Evolutionary conservation across 2,113 vertebrate genomes (phyloP).

Genomic region (Tragelaphus scriptus): DNA sequence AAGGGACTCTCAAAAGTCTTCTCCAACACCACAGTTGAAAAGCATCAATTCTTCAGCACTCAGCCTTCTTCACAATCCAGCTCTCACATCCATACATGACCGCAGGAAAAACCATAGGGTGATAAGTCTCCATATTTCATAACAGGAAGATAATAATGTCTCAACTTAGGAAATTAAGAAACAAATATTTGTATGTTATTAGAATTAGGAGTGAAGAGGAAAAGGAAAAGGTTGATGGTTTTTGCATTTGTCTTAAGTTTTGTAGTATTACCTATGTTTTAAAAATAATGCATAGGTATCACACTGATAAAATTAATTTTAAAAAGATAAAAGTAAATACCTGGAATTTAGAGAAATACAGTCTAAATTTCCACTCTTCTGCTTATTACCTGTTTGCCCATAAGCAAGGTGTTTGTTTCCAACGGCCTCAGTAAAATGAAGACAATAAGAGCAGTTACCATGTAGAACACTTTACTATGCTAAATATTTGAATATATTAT

Average conservation of each 20-base stretch:
- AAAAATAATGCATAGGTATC: background rate
- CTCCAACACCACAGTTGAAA: too few species aligned
- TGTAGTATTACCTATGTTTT: background rate
- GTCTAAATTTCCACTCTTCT: background rate
- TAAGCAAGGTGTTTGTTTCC: background rate
- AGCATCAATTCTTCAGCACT: too few species aligned
- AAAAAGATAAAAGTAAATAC: background rate
- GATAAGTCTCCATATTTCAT: background rate
- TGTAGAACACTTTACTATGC: background rate
- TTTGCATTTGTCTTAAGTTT: background rate
- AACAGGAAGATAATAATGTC: background rate
- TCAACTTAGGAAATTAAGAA: constrained; percentile 16
- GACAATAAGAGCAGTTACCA: background rate
- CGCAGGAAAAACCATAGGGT: background rate
- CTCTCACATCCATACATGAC: too few species aligned
- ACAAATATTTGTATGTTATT: background rate
- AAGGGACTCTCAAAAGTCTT: too few species aligned
- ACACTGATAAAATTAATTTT: background rate
- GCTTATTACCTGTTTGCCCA: background rate
- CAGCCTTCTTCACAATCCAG: too few species aligned
- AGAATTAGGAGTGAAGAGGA: background rate
- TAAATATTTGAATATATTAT: background rate
- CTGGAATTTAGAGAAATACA: background rate
- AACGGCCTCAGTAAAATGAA: background rate
- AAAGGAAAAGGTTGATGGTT: background rate